Evolutionary conservation across 2,113 vertebrate genomes (phyloP).

Genomic region (Colossoma macropomum): DNA sequence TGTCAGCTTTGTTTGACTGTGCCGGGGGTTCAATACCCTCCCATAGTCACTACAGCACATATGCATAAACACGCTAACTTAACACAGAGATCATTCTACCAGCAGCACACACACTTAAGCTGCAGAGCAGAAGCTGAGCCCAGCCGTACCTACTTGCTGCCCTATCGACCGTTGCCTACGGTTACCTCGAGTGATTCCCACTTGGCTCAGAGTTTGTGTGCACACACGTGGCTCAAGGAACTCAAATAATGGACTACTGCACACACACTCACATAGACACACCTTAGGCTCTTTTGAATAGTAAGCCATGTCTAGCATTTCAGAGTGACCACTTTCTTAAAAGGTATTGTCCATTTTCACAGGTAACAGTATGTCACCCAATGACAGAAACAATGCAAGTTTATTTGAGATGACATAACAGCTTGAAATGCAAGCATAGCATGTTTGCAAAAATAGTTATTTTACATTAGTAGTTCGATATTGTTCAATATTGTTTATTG

Average conservation of each 20-base stretch:
- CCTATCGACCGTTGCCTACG: conserved; percentile 54
- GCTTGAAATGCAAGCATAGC: no score
- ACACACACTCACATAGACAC: background rate
- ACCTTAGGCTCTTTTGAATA: background rate
- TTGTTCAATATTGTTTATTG: no score
- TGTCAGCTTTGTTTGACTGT: conserved; percentile 19
- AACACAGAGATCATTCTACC: background rate
- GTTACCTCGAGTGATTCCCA: conserved; percentile 56
- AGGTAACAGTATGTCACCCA: no score
- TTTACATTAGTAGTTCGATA: no score
- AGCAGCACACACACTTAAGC: conserved; percentile 13
- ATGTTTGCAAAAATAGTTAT: no score
- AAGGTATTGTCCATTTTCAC: no score
- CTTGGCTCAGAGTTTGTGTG: background rate
- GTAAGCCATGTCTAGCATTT: background rate
- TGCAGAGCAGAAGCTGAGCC: conserved; percentile 15
- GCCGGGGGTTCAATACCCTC: background rate
- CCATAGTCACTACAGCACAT: background rate
- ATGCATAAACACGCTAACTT: background rate
- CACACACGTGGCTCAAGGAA: background rate
- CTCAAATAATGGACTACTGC: background rate
- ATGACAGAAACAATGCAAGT: no score
- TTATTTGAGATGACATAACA: no score
- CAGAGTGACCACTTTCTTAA: no score
- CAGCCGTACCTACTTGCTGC: conserved; percentile 30